Base-by-base conservation (phyloP, 2,797 vertebrate species). In the Enoplosus armatus region DNA sequence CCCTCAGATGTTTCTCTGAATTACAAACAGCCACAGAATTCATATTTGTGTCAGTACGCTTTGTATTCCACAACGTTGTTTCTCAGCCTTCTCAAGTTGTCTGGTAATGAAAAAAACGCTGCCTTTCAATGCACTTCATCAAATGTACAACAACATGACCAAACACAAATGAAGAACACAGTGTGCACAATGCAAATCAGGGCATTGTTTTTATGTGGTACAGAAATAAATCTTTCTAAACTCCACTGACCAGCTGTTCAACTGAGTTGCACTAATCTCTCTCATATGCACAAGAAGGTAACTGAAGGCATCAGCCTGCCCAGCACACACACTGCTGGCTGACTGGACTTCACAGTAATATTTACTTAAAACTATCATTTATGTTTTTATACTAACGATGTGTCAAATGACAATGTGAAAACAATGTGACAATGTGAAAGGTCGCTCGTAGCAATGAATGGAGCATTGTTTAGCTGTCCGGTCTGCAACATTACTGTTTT, bases 161-260 rank as follows among this genome's bases (percentile, higher is more conserved):
- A 26, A 70, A 66, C 16, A 35, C 45, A 51, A 22, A 50, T 26
- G 24, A 15, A 50, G 37, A 60, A 37, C 1, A 3, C 1, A 3
- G 24, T 24, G 47, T 58, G 39, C 62, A 24, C 26, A 53, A 22
- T 64, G 29, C 35, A 41, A 33, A 75, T 68, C 26, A 35, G 43
- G 24, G 14, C 37, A 11, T 76, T 64, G 64, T 48, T 71, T 81
- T 62, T 54, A 75, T 61, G 47, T 71, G 43, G 33, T 77, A 59
- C 61, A 75, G 45, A 80, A 75, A 73, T 75, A 77, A 73, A 74
- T 79, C 37, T 81, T 67, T 63, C 72, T 75, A 37, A 85, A 85
- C 71, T 80, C 67, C n/a, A 75, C 39, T 60, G 73, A 79, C 51
- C 84, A 87, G 87, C 83, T 84, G 84, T 83, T 80, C 58, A 74